Conservation (phyloP, 2,797 vertebrate genomes). For the Epinephelus awoara region DNA sequence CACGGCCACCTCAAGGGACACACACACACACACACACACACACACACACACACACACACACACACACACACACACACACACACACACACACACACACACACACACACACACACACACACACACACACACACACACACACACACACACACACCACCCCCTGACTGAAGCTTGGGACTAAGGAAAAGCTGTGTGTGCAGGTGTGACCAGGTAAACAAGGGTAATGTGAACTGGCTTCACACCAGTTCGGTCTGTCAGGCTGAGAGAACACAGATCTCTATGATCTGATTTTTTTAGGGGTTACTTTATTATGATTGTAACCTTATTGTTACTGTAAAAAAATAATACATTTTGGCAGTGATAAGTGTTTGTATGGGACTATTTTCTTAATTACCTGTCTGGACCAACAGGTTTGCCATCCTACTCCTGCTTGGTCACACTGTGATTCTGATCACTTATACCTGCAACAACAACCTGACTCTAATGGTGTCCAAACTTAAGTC, state of each 20-base stretch:
- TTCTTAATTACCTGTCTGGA: not conserved
- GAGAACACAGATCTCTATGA: not conserved
- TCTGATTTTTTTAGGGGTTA: not conserved
- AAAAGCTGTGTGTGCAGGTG: slow-evolving; percentile 22
- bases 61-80: not conserved
- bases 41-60: slow-evolving; percentile 18
- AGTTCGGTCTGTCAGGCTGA: not conserved
- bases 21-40: slow-evolving; percentile 22
- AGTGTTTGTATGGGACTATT: not conserved
- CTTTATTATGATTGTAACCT: not conserved
- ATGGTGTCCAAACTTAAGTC: no score
- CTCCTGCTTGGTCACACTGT: not conserved
- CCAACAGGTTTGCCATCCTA: not conserved
- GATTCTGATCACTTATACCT: not conserved
- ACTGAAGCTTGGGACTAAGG: slow-evolving; percentile 7
- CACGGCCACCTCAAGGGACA: slow-evolving; percentile 66
- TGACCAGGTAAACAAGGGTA: slow-evolving; percentile 26
- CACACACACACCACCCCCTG: slow-evolving; percentile 22
- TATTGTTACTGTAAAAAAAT: no score
- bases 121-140: slow-evolving; percentile 1
- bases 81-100: slow-evolving; percentile 27
- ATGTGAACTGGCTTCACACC: slow-evolving; percentile 15
- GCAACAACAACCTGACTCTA: not conserved
- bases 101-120: slow-evolving; percentile 10
- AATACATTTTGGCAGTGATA: not conserved